These are phyloP conservation scores for Anagyrus pseudococci DNA, from an alignment of 2,888 invertebrate species.

Conservation along the genomic window DNA sequence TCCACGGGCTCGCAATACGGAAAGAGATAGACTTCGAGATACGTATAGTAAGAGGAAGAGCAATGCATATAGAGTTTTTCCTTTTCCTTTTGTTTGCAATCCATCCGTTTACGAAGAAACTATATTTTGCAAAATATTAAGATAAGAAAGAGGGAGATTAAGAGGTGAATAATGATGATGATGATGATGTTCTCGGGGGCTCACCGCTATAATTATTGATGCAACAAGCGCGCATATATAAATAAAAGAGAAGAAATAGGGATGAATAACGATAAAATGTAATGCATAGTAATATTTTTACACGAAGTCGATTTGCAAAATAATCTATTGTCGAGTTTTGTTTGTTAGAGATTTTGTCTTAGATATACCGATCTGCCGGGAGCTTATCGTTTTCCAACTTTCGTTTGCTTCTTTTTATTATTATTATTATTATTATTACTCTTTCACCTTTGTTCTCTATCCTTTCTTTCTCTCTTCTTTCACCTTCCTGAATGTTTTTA, in stretches of 20 bases:
- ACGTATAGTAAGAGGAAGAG: conserved; percentile 17
- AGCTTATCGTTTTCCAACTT: conserved; percentile 41
- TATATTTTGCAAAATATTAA: conserved; percentile 39
- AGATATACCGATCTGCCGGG: neutral
- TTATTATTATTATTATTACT: too few relatives aligned
- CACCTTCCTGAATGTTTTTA: conserved; percentile 33
- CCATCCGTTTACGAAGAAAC: conserved; percentile 31
- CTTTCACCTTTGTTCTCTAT: conserved; percentile 35
- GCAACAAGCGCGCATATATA: too few relatives aligned
- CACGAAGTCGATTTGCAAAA: conserved; percentile 51
- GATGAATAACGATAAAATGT: conserved; percentile 36
- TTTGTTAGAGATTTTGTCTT: conserved; percentile 39
- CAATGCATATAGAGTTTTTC: conserved; percentile 23
- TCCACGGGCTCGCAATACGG: conserved; percentile 32
- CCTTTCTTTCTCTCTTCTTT: conserved; percentile 38
- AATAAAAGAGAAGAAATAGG: conserved; percentile 26
- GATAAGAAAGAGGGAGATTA: conserved; percentile 6
- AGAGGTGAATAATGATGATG: neutral
- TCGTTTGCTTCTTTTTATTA: conserved; percentile 21
- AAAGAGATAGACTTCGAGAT: conserved; percentile 32
- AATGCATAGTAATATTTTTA: conserved; percentile 55
- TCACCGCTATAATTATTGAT: conserved; percentile 25
- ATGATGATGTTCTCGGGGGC: conserved; percentile 18
- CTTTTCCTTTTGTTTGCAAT: conserved; percentile 22
- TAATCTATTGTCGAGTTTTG: conserved; percentile 44